These are phyloP conservation scores for Penaeus monodon DNA, from an alignment of 2,888 invertebrate species.

Conservation along the genomic window DNA sequence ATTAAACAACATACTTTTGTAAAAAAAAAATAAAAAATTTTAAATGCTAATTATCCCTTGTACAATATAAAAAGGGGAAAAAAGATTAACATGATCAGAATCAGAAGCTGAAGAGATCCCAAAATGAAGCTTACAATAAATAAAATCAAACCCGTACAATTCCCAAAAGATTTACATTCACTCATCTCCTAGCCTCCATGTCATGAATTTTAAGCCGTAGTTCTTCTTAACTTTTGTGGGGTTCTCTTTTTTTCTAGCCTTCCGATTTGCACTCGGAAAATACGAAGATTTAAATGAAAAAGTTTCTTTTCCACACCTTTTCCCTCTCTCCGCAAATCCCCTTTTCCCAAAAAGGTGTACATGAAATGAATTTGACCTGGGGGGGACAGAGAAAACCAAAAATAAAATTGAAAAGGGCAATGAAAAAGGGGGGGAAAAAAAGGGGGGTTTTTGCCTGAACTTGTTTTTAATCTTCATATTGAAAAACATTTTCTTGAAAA, in stretches of 20 bases:
- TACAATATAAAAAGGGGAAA: neutral
- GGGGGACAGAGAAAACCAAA: too few relatives aligned
- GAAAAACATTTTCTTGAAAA: too few relatives aligned
- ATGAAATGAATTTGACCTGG: too few relatives aligned
- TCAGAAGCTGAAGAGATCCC: neutral
- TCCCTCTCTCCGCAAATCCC: neutral
- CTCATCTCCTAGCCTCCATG: conserved; percentile 33
- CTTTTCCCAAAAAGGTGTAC: too few relatives aligned
- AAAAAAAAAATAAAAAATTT: too few relatives aligned
- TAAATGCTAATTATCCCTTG: neutral
- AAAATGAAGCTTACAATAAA: neutral
- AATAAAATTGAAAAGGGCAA: too few relatives aligned
- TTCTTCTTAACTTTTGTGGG: conserved; percentile 66
- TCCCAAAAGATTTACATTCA: neutral
- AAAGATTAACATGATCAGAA: neutral
- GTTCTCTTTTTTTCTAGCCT: conserved; percentile 66
- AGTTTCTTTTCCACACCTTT: neutral
- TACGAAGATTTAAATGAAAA: neutral
- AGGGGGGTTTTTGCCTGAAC: too few relatives aligned
- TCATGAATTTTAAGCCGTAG: conserved; percentile 65
- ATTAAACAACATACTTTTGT: too few relatives aligned
- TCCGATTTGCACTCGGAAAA: conserved; percentile 66
- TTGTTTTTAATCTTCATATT: too few relatives aligned
- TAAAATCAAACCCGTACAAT: neutral
- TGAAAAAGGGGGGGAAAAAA: too few relatives aligned